Conservation (phyloP, 37 sponge, comb jelly and placozoan species). For the Crambe crambe region DNA sequence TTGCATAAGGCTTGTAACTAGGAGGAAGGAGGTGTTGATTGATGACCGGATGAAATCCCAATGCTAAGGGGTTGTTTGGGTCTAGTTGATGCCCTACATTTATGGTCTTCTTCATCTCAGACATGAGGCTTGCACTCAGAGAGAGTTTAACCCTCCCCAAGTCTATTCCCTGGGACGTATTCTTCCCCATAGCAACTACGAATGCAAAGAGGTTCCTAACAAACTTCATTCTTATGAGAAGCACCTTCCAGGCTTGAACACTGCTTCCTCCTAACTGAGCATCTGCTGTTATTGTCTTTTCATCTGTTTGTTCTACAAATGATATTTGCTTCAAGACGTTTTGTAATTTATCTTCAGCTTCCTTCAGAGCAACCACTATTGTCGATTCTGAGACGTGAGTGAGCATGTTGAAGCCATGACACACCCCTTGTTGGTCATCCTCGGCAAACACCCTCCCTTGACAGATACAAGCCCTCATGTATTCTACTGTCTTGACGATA, state of each 20-base stretch:
- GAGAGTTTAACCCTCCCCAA: constrained; percentile 18
- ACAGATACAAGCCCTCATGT: constrained; percentile 52
- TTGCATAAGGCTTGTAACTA: constrained; percentile 53
- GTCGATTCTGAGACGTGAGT: constrained; percentile 15
- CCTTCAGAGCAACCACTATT: constrained; percentile 48
- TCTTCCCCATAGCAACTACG: constrained; percentile 30
- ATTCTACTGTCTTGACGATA: constrained; percentile 57
- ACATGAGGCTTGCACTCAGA: constrained; percentile 37
- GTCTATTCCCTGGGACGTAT: constrained; percentile 31
- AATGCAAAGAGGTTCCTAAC: constrained; percentile 36
- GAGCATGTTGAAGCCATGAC: constrained; percentile 57
- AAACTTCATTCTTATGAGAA: constrained; percentile 47
- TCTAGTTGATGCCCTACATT: constrained; percentile 48
- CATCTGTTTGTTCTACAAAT: background rate
- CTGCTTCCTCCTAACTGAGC: background rate
- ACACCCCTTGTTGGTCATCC: constrained; percentile 80
- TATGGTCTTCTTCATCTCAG: constrained; percentile 37
- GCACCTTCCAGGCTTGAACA: constrained; percentile 27
- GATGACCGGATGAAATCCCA: constrained; percentile 79
- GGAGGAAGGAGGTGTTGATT: constrained; percentile 88
- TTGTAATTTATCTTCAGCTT: constrained; percentile 45
- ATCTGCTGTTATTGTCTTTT: background rate
- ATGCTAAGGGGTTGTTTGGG: constrained; percentile 38
- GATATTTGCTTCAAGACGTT: constrained; percentile 19
- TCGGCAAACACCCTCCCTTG: constrained; percentile 71